A percentile compares a stretch with the other conserved stretches of the same genome.
Evolutionary conservation across 2,888 invertebrate species (phyloP).

Genomic region (Tachina grossa): DNA sequence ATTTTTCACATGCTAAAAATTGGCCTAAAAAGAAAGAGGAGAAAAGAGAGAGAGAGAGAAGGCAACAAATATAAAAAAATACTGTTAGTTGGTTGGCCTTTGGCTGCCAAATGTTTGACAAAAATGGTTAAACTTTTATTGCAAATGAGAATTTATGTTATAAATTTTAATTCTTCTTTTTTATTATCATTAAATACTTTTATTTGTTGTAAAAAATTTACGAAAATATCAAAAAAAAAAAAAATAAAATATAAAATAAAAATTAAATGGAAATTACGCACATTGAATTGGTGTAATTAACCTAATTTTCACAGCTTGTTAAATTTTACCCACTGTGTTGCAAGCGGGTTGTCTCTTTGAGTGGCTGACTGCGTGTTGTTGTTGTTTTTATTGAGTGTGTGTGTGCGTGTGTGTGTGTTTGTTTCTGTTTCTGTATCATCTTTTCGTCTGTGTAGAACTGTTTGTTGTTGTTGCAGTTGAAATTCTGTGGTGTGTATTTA

Average conservation of each 20-base stretch:
- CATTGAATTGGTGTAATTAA: slow-evolving; percentile 65
- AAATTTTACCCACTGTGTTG: slow-evolving; percentile 55
- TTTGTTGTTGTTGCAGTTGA: slow-evolving; percentile 25
- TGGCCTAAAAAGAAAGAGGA: slow-evolving; percentile 4
- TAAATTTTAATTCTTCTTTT: slow-evolving; percentile 29
- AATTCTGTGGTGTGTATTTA: slow-evolving; percentile 59
- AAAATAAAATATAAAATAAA: no score
- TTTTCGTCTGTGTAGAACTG: slow-evolving; percentile 16
- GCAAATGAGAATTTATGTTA: slow-evolving; percentile 30
- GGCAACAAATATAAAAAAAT: background rate
- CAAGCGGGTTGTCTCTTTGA: background rate
- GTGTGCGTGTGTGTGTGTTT: background rate
- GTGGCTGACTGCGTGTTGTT: background rate
- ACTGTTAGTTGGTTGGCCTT: slow-evolving; percentile 37
- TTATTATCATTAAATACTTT: slow-evolving; percentile 36
- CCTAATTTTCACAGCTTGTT: slow-evolving; percentile 71
- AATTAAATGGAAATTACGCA: slow-evolving; percentile 14
- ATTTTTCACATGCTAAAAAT: background rate
- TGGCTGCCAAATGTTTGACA: slow-evolving; percentile 60
- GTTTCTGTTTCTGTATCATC: slow-evolving; percentile 39
- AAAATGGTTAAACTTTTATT: slow-evolving; percentile 54
- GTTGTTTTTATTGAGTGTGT: no score
- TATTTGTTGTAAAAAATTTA: slow-evolving; percentile 54
- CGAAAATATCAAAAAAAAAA: slow-evolving; percentile 9
- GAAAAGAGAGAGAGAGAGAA: background rate